Evolutionary conservation across 2,113 vertebrate species (phyloP), one percentile per base, ranked within the genome.

Genomic region (Oceanodroma tethys): DNA sequence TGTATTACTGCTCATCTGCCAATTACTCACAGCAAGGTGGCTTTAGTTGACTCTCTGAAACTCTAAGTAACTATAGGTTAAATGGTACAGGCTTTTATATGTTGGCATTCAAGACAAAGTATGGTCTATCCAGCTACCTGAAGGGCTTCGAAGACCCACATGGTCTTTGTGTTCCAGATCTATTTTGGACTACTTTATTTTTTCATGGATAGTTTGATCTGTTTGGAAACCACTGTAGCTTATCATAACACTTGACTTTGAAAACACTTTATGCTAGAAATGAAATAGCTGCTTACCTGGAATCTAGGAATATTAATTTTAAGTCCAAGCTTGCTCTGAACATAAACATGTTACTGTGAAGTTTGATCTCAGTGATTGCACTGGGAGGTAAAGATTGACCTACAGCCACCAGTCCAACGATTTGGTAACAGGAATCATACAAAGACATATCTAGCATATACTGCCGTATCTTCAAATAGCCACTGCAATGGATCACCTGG

Each of bases 261-360:
- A 83, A 83, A 83, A 52, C 45, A 45, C 76, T 87, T 36, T 22
- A 7, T 11, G 73, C 36, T 23, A 56, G 48, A 56, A 91, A 55
- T 42, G 3, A 70, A 78, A 76, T 40, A 63, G 14, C 70, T 17
- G 72, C 98, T 97, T 97, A 99, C 99, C 99, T 99, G 90, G 99
- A 99, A 90, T 99, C 99, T 81, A 99, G 97, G 97, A 99, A 99
- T 78, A 99, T 99, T 73, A 99, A 98, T 94, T 99, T 99, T 45
- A 99, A 97, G 88, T 99, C 99, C 36, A 99, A 98, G 63, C 99
- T 99, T 78, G 99, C 99, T 65, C 99, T 98, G 97, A 99, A 99
- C 99, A 99, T 99, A 90, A 99, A 99, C 99, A 99, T 99, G 97
- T 99, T 99, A 48, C 98, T 99, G 96, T 99, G 98, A 42, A 99